Base-by-base conservation (phyloP, 2,888 invertebrate genomes). In the Eulithis testata region DNA sequence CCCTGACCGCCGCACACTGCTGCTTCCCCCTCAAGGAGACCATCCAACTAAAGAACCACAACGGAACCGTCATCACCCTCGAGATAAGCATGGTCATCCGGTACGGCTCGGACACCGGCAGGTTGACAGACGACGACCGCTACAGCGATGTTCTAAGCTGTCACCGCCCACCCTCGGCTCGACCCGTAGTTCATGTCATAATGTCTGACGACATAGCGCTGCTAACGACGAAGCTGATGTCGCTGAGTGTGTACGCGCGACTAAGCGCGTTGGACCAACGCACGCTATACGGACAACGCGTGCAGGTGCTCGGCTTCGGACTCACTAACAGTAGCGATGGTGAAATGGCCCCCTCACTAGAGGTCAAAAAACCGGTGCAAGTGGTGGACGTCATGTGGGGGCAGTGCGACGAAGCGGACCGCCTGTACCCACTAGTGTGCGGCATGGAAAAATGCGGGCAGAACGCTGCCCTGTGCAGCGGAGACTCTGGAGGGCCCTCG, bases 341-440 rank as follows among this genome's bases (percentile, higher is more conserved):
- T 3, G 21, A 49, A 21, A 9, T 49, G 21, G 1, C 11, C 21
- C 9, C 11, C 11, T 21, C 52, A n/a, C 52, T 12, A 12, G 37
- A 0, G 9, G 12, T 31, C 2, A 51, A 51, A 5, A 51, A 7
- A 6, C 31, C 51, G 7, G 6, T 51, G 11, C 51, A 51, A 7
- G 51, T 51, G 31, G 51, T 51, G n/a, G 51, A 51, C n/a, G 51
- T 31, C 5, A 51, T 52, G 36, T 52, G 52, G 52, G 7, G n/a
- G 12, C 52, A 4, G 36, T 36, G 49, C 37, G 52, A 36, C n/a
- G 27, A 50, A 2, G 3, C 4, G 1, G n/a, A 14, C 1, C 8
- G 2, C 11, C 9, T 37, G 6, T 52, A 37, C 37, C 52, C 52
- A 12, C 36, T 52, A 2, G 52, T 37, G 9, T 52, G 52, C 36